Evolutionary conservation across 2,888 invertebrate species (phyloP), one percentile per base, ranked within the genome.

Genomic region (Nephrocerus scutellatus): DNA sequence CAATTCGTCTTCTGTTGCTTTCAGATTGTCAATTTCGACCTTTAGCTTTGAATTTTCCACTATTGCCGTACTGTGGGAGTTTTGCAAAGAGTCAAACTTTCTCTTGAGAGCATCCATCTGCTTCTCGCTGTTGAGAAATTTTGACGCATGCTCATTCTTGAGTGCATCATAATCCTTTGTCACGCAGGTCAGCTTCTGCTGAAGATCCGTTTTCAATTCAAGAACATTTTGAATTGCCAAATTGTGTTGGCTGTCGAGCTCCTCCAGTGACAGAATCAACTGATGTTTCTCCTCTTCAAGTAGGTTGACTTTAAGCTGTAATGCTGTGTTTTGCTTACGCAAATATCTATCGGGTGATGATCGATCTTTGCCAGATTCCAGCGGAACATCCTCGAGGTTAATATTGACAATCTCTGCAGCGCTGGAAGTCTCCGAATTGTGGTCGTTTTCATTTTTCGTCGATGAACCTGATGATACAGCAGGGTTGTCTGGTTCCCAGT

Each of bases 201-300:
- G 74, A 30, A 76, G 52, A 31, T 75, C 73, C 29, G 66, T 71
- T 52, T 77, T 79, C 24, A 76, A 53, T 5, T 70, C 55, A 1
- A 77, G 54, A 13, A 78, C 61, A 54, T 72, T 72, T 46, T 76
- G 77, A 65, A 82, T 77, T 1, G 82, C 84, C 51, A 74, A 68
- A 53, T 81, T 77, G 57, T 86, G 82, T 62, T 85, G 83, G 30
- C 64, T 72, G 55, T 87, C 86, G 49, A 87, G 64, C 56, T 84
- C 83, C 51, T 83, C 83, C 36, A 87, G 60, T 45, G 73, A 72
- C 40, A 57, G 62, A 49, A 74, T 74, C 43, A 72, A 62, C 41
- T 73, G 70, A 15, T 56, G 65, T 31, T 75, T 68, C 53, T 70
- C 72, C 16, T 56, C 50, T 13, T 68, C 53, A 38, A 76, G 57